Evolutionary conservation across 1,140 invertebrate genomes (phyloP).

Genomic region (Cryptotermes secundus): DNA sequence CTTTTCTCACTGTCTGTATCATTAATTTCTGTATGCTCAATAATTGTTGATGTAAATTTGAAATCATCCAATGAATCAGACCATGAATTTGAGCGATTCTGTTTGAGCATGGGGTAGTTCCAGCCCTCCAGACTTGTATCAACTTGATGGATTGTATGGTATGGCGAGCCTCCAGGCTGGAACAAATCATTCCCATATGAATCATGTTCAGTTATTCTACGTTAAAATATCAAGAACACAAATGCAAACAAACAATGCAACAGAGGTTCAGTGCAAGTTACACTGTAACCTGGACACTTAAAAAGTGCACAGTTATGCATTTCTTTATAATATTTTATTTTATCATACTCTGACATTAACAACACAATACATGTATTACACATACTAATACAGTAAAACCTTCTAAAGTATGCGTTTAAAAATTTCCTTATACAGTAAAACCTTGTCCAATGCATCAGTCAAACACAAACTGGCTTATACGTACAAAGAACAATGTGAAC

Average conservation of each 20-base stretch:
- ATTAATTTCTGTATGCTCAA: slow-evolving; percentile 33
- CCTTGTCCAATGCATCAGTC: no score
- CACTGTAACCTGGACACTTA: not conserved
- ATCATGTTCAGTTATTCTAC: slow-evolving; percentile 19
- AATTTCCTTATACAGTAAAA: no score
- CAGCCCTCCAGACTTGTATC: slow-evolving; percentile 77
- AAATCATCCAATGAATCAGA: slow-evolving; percentile 79
- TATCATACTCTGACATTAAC: no score
- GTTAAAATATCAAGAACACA: slow-evolving; percentile 15
- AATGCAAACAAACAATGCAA: slow-evolving; percentile 32
- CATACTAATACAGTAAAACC: no score
- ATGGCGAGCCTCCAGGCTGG: slow-evolving; percentile 77
- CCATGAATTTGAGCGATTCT: slow-evolving; percentile 84
- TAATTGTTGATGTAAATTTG: slow-evolving; percentile 49
- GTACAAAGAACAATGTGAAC: no score
- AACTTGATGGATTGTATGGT: slow-evolving; percentile 86
- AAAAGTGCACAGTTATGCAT: no score
- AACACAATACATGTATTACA: no score
- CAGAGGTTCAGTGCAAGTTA: not conserved
- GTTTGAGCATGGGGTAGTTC: slow-evolving; percentile 66
- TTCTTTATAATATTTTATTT: no score
- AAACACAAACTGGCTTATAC: no score
- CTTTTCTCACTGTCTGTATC: slow-evolving; percentile 39
- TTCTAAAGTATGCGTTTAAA: no score
- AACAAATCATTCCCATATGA: slow-evolving; percentile 32